Evolutionary conservation across 2,113 vertebrate species (phyloP).

Genomic region (Lutjanus erythropterus): DNA sequence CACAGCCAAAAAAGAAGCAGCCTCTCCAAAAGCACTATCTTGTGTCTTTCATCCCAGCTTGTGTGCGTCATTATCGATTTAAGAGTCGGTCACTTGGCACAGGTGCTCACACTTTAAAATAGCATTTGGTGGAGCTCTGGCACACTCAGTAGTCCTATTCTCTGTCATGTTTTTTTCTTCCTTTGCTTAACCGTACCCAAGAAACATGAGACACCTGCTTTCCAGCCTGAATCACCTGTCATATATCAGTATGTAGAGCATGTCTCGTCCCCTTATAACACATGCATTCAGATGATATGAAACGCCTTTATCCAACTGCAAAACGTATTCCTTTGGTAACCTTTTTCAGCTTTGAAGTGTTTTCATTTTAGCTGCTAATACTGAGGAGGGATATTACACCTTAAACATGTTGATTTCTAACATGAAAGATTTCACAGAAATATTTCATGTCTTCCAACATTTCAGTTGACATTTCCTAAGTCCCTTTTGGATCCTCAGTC

Average conservation of each 20-base stretch:
- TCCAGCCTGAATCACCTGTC: slow-evolving; percentile 29
- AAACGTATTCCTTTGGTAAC: background rate
- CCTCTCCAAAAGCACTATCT: slow-evolving; percentile 28
- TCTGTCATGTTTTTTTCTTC: slow-evolving; percentile 1
- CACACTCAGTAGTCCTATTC: slow-evolving; percentile 21
- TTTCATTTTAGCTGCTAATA: background rate
- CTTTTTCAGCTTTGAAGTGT: background rate
- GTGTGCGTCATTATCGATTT: slow-evolving; percentile 65
- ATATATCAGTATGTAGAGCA: slow-evolving; percentile 19
- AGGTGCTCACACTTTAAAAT: slow-evolving; percentile 49
- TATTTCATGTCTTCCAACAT: background rate
- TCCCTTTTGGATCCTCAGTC: too few species aligned
- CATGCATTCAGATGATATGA: background rate
- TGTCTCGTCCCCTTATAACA: background rate
- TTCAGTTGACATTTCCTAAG: too few species aligned
- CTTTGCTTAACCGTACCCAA: slow-evolving; percentile 27
- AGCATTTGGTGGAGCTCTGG: slow-evolving; percentile 30
- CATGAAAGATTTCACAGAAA: background rate
- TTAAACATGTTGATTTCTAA: background rate
- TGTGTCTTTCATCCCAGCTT: slow-evolving; percentile 46
- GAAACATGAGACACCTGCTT: slow-evolving; percentile 13
- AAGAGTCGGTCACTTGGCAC: slow-evolving; percentile 56
- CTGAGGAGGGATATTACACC: background rate
- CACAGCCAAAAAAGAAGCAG: slow-evolving; percentile 18
- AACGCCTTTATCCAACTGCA: slow-evolving; percentile 9